A percentile compares a stretch with the other conserved stretches of the same genome.
These are phyloP conservation scores for Anoura caudifer DNA, from an alignment of 2,113 vertebrate genomes.

Conservation along the genomic window DNA sequence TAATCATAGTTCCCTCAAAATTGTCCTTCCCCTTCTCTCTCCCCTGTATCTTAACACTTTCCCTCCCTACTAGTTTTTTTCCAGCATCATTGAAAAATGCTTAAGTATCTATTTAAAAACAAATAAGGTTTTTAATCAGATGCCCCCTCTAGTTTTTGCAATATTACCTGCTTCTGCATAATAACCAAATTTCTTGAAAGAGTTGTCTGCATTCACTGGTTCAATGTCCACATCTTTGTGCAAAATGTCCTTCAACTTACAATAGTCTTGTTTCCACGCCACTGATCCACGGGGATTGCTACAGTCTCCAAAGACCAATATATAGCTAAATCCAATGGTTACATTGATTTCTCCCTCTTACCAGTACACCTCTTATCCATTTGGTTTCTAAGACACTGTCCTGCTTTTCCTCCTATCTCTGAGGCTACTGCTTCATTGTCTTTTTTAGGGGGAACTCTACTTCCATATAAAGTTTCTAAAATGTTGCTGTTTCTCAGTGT, in stretches of 20 bases:
- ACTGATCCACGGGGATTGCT: neutral
- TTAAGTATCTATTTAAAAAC: neutral
- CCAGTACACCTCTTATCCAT: neutral
- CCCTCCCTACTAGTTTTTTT: neutral
- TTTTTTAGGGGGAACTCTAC: neutral
- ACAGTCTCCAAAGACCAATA: neutral
- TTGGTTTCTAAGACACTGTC: neutral
- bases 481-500: neutral
- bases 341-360: neutral
- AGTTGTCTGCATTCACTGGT: neutral
- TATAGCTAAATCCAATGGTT: neutral
- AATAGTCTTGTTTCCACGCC: neutral
- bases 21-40: neutral
- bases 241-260: neutral
- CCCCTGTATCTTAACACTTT: neutral
- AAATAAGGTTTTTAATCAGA: neutral
- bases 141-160: neutral
- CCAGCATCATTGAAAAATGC: neutral
- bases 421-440: neutral
- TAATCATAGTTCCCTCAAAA: neutral
- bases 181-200: neutral
- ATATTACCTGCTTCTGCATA: neutral
- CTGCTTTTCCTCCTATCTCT: neutral
- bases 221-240: neutral
- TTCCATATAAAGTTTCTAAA: neutral